Evolutionary conservation across 1,140 invertebrate species (phyloP).

Genomic region (Leptinotarsa undecemlineata): DNA sequence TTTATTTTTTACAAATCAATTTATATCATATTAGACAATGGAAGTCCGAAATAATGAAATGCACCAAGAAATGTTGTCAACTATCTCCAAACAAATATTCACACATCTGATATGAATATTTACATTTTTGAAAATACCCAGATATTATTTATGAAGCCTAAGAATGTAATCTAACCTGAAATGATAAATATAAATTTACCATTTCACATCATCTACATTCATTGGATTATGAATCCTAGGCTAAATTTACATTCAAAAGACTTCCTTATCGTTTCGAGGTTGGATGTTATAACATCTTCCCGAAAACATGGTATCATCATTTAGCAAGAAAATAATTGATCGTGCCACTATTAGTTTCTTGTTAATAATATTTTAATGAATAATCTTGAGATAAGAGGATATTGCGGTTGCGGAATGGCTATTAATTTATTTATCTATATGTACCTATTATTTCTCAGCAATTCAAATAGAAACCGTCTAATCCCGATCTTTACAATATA

Average conservation of each 20-base stretch:
- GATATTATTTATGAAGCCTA: too few relatives aligned
- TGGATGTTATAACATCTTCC: constrained; percentile 32
- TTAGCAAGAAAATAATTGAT: constrained; percentile 31
- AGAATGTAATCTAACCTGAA: too few relatives aligned
- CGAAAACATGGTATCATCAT: constrained; percentile 22
- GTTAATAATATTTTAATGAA: constrained; percentile 30
- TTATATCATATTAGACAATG: too few relatives aligned
- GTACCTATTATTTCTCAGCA: background rate
- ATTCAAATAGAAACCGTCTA: constrained; percentile 26
- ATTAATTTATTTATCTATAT: constrained; percentile 13
- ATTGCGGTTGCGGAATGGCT: constrained; percentile 31
- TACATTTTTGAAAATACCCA: too few relatives aligned
- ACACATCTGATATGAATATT: too few relatives aligned
- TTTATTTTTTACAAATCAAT: too few relatives aligned
- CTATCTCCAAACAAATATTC: too few relatives aligned
- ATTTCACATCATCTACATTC: too few relatives aligned
- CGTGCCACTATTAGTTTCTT: constrained; percentile 30
- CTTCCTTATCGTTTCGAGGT: constrained; percentile 3
- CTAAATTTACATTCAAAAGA: background rate
- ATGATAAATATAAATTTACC: too few relatives aligned
- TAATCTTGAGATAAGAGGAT: constrained; percentile 34
- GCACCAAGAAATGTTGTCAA: too few relatives aligned
- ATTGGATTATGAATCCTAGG: too few relatives aligned
- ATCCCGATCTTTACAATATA: constrained; percentile 3
- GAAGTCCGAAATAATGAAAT: too few relatives aligned